Evolutionary conservation across 2,888 invertebrate genomes (phyloP).

Genomic region (Torymus auratus): DNA sequence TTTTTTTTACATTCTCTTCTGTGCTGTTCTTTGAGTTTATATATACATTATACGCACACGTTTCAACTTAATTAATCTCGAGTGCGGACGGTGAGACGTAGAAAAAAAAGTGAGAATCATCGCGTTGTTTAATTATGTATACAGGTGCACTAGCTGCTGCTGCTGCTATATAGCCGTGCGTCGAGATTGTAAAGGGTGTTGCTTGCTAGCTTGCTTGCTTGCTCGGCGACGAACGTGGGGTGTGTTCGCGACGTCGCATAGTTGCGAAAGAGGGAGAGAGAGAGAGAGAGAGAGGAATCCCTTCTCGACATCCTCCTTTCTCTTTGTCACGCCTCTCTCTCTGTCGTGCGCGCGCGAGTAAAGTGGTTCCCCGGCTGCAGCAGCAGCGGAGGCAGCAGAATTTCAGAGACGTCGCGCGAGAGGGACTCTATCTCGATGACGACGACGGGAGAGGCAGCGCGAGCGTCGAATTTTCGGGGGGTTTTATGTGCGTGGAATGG

Average conservation of each 20-base stretch:
- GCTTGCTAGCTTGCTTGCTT: slow-evolving; percentile 27
- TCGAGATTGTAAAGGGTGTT: slow-evolving; percentile 47
- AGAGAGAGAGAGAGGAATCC: background rate
- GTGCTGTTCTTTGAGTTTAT: too few relatives aligned
- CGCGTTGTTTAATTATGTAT: slow-evolving; percentile 46
- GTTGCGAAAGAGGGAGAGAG: slow-evolving; percentile 36
- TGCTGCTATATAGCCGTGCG: background rate
- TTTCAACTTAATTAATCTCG: too few relatives aligned
- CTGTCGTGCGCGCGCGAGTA: background rate
- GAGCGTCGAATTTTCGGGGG: too few relatives aligned
- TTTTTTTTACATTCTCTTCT: too few relatives aligned
- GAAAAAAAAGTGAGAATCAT: background rate
- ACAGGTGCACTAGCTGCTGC: slow-evolving; percentile 15
- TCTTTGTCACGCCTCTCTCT: slow-evolving; percentile 32
- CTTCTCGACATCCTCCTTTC: slow-evolving; percentile 46
- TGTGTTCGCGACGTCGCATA: slow-evolving; percentile 42
- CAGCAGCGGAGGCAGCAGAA: background rate
- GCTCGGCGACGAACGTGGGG: slow-evolving; percentile 28
- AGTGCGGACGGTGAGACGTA: too few relatives aligned
- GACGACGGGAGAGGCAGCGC: too few relatives aligned
- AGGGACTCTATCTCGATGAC: background rate
- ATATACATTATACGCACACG: too few relatives aligned
- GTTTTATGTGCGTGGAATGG: too few relatives aligned
- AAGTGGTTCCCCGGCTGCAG: slow-evolving; percentile 35
- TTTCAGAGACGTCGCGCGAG: background rate